Percentiles rank a stretch among this genome's conserved stretches.
Conservation (phyloP, 1,140 invertebrate species). For the Leptopilina boulardi region DNA sequence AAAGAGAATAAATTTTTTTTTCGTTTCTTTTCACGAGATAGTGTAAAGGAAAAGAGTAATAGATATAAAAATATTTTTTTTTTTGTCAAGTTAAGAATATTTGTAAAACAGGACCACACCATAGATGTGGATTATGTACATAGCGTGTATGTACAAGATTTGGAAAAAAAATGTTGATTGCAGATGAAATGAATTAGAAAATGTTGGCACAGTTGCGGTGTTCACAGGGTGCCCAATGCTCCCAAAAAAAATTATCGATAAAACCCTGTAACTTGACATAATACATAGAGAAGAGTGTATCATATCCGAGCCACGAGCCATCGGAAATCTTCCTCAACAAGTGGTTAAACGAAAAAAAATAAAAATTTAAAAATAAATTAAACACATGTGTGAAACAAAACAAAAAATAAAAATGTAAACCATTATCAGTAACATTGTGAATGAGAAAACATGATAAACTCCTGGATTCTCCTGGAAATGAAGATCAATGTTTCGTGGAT, state of each 20-base stretch:
- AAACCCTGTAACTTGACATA: conserved; percentile 76
- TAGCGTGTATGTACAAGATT: conserved; percentile 33
- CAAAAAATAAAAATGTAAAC: conserved; percentile 45
- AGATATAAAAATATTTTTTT: background rate
- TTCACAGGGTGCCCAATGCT: conserved; percentile 54
- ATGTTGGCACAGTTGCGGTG: conserved; percentile 41
- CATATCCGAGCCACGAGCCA: conserved; percentile 81
- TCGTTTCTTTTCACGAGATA: background rate
- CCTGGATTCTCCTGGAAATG: conserved; percentile 46
- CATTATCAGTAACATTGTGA: background rate
- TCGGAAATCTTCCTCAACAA: conserved; percentile 13
- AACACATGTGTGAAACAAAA: conserved; percentile 5
- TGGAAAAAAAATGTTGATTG: conserved; percentile 67
- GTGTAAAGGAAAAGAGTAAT: background rate
- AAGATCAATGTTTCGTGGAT: conserved; percentile 29
- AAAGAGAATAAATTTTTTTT: background rate
- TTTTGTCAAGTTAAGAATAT: conserved; percentile 12
- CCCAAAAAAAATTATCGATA: conserved; percentile 68
- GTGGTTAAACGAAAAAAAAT: conserved; percentile 20
- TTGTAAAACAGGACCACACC: background rate
- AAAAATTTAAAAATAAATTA: conserved; percentile 13
- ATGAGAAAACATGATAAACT: conserved; percentile 7
- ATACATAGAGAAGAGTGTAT: conserved; percentile 75
- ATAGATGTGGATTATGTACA: background rate
- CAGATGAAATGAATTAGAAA: conserved; percentile 49